A percentile compares a stretch with the other conserved stretches of the same genome.
phyloP scores from a whole-genome alignment of 2,888 invertebrate genomes.

The Macrostomum cliftonense region DNA sequence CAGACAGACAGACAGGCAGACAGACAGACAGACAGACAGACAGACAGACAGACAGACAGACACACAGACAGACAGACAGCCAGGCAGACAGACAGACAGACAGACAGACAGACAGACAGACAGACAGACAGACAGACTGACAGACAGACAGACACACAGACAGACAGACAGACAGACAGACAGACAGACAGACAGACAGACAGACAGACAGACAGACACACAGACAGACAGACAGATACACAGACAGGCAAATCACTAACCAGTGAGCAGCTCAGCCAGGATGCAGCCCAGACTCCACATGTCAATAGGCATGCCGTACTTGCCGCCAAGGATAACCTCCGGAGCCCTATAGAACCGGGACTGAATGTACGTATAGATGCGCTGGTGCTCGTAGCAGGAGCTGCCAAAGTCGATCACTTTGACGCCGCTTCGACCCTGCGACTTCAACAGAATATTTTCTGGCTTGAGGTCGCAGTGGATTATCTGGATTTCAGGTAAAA shows the following conservation, averaged over 20 bases:
- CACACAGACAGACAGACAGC: neutral
- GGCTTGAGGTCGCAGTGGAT: conserved; percentile 15
- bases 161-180: no score
- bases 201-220: neutral
- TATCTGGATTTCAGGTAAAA: no score
- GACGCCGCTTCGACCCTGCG: conserved; percentile 12
- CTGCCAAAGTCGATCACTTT: conserved; percentile 15
- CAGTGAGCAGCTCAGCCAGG: conserved; percentile 74
- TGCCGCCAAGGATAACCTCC: conserved; percentile 51
- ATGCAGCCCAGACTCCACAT: conserved; percentile 50
- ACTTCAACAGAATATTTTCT: conserved; percentile 14
- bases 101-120: neutral
- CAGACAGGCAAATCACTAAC: conserved; percentile 3
- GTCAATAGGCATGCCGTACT: conserved; percentile 56
- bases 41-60: neutral
- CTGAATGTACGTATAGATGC: conserved; percentile 83
- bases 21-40: neutral
- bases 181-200: neutral
- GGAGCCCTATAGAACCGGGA: conserved; percentile 80
- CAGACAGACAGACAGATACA: neutral
- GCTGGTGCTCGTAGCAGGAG: conserved; percentile 46
- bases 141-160: neutral
- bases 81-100: neutral
- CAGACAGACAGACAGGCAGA: neutral
- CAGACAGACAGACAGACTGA: no score